Percentiles rank a stretch among this genome's conserved stretches.
These are phyloP conservation scores for Pollenia labialis DNA, from an alignment of 2,888 invertebrate species.

Conservation along the genomic window DNA sequence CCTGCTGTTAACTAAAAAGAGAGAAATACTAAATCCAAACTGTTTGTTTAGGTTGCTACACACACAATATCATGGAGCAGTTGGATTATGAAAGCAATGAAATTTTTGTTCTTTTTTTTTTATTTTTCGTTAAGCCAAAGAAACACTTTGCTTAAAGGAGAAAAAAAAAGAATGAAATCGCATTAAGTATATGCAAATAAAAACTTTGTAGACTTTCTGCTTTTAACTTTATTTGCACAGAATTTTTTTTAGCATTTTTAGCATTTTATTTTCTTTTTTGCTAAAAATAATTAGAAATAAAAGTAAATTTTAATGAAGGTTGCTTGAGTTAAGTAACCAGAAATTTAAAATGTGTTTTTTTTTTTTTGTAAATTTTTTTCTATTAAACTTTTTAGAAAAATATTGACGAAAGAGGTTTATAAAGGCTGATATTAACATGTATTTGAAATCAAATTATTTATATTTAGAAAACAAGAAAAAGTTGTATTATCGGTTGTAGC, in stretches of 20 bases:
- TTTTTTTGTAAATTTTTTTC: neutral
- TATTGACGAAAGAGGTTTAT: neutral
- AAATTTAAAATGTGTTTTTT: conserved; percentile 32
- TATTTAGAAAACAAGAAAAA: neutral
- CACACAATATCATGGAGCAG: neutral
- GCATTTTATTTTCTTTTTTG: neutral
- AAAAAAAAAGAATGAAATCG: conserved; percentile 1
- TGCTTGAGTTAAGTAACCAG: conserved; percentile 38
- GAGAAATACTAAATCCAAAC: neutral
- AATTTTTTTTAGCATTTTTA: neutral
- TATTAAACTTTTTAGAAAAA: neutral
- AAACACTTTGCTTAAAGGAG: neutral
- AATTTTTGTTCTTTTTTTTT: neutral
- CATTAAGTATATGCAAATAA: conserved; percentile 44
- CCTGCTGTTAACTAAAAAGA: conserved; percentile 3
- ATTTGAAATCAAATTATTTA: neutral
- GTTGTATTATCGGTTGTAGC: too few relatives aligned
- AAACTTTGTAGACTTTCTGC: conserved; percentile 61
- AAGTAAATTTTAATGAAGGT: conserved; percentile 49
- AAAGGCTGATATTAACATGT: neutral
- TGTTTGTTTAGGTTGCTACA: conserved; percentile 38
- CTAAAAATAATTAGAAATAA: neutral
- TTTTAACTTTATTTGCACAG: neutral
- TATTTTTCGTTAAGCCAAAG: neutral
- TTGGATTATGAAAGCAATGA: neutral